These are phyloP conservation scores for Leptocoma aspasia DNA, from an alignment of 2,113 vertebrate species.

Conservation along the genomic window DNA sequence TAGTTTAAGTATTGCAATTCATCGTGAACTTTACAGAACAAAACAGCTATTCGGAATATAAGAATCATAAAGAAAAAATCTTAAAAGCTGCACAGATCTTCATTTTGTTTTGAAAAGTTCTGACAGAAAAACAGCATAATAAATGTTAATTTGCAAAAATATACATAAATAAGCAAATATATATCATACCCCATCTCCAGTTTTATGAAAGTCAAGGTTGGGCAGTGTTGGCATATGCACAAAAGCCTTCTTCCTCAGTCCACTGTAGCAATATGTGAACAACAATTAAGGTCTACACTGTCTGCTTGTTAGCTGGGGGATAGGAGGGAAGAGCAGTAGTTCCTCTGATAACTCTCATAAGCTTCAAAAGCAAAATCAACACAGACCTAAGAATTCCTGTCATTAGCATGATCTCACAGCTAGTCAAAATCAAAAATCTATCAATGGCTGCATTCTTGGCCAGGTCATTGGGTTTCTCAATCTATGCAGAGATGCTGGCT, in stretches of 20 bases:
- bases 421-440: background rate
- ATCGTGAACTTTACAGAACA: background rate
- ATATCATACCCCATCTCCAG: constrained; percentile 87
- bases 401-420: background rate
- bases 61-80: background rate
- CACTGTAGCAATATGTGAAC: constrained; percentile 96
- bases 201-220: constrained; percentile 91
- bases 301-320: background rate
- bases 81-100: background rate
- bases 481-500: background rate
- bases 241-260: constrained; percentile 94
- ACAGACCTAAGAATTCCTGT: background rate
- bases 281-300: constrained; percentile 78
- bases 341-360: background rate
- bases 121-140: background rate
- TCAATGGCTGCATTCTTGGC: background rate
- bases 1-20: background rate
- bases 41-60: background rate
- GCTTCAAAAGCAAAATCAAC: background rate
- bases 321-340: background rate
- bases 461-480: background rate
- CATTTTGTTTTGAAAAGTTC: background rate
- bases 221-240: constrained; percentile 97
- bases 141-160: background rate
- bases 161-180: background rate